Base-by-base conservation (phyloP, 37 sponge, comb jelly and placozoan species). In the Halisarca cf. caerulea region DNA sequence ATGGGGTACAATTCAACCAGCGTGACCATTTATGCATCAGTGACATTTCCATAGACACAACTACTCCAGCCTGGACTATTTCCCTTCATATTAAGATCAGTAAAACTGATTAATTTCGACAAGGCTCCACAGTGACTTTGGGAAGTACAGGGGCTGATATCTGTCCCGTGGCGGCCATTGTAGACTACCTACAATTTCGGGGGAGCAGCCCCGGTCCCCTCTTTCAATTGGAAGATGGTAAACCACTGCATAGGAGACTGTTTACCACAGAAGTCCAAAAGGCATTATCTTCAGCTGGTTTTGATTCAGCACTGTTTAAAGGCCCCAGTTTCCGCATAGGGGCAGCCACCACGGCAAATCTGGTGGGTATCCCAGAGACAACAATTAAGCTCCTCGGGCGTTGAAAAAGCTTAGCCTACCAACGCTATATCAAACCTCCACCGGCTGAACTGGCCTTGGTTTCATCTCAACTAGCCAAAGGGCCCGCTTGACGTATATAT, bases 51-150 rank as follows among this genome's bases (percentile, higher is more conserved):
- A 4, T 74, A 0, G 77, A 74, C 45, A 74, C 77, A 37, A 40
- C 77, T 18, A 18, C 77, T 2, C 45, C 77, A 36, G 0, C 42
- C n/a, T 74, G 77, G 77, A 40, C 42, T 18, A 40, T 74, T 74
- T 40, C 25, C 38, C 77, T 74, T 9, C 42, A 36, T 33, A 71
- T 37, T 39, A 74, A 41, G 45, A 11, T 41, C 7, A 36, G 38
- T 23, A 74, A 74, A 79, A 58, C 59, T 18, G 83, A 83, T 73
- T 71, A 59, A 34, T 83, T 83, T 5, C 42, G 83, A 2, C 41
- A 37, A 2, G 70, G 70, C 51, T 34, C 55, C n/a, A 37, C 66
- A 6, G 41, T 83, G 23, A 4, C 7, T n/a, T 20, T 83, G 23
- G 83, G 68, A 34, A 83, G 68, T 35, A 83, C 66, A 1, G 30